Percentiles rank a stretch among this genome's conserved stretches.
These are phyloP conservation scores for Phoeniculus purpureus DNA, from an alignment of 2,797 vertebrate genomes.

Conservation along the genomic window DNA sequence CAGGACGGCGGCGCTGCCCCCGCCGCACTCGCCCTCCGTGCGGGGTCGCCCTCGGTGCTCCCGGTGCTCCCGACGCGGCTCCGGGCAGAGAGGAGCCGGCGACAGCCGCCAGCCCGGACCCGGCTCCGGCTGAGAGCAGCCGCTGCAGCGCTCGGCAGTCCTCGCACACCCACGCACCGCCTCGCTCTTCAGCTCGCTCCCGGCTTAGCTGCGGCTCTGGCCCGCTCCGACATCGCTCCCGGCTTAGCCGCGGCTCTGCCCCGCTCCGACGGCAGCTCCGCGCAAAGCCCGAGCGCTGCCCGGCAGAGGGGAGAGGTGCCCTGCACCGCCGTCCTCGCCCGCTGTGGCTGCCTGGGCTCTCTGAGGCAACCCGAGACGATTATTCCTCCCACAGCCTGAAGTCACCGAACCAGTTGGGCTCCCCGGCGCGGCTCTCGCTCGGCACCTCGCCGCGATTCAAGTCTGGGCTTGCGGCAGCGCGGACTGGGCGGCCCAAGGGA, in stretches of 20 bases:
- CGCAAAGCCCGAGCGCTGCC: not conserved
- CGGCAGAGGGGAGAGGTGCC: not conserved
- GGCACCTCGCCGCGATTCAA: constrained; percentile 12
- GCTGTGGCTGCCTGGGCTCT: constrained; percentile 9
- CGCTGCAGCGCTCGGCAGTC: not conserved
- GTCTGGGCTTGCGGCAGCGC: constrained; percentile 4
- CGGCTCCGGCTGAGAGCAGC: not conserved
- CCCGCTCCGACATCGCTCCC: too few species aligned
- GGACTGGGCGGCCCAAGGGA: not conserved
- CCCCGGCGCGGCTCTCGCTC: not conserved
- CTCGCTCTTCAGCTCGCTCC: not conserved
- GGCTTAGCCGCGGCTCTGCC: too few species aligned
- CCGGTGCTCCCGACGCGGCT: not conserved
- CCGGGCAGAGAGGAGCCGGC: too few species aligned
- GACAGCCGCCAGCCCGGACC: not conserved
- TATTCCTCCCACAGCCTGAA: constrained; percentile 67
- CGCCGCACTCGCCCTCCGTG: not conserved
- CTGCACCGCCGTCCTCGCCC: not conserved
- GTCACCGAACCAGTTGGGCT: constrained; percentile 66
- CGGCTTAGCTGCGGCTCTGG: too few species aligned
- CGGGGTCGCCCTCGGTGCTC: not conserved
- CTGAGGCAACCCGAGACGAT: constrained; percentile 7
- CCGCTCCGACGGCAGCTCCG: too few species aligned
- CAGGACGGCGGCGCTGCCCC: not conserved
- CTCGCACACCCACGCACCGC: not conserved